phyloP scores from a whole-genome alignment of 2,797 vertebrate genomes.

The Danionella dracula region DNA sequence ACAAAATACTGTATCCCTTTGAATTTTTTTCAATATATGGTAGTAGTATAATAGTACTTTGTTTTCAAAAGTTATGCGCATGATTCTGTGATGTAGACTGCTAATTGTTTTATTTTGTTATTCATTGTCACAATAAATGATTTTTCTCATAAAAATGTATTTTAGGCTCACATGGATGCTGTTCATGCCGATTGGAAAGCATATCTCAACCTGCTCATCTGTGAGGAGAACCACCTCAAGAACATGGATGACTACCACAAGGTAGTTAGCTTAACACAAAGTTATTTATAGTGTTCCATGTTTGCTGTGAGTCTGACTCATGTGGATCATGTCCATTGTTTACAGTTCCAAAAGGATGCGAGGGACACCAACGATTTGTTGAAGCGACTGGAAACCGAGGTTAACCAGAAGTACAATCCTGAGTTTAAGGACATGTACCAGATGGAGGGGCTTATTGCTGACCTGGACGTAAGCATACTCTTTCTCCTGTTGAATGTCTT shows the following conservation, averaged over 20 bases:
- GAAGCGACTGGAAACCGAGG: constrained; percentile 81
- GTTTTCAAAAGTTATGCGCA: no score
- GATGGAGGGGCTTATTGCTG: constrained; percentile 80
- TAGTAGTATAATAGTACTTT: no score
- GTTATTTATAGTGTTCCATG: background rate
- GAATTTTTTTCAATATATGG: no score
- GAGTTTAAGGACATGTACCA: constrained; percentile 95
- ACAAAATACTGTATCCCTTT: no score
- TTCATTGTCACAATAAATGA: no score
- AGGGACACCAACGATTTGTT: constrained; percentile 88
- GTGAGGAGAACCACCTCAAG: constrained; percentile 97
- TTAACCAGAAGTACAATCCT: constrained; percentile 88
- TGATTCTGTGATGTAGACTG: no score
- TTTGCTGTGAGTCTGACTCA: background rate
- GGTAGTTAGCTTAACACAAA: constrained; percentile 51
- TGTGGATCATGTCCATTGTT: background rate
- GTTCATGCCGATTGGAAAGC: constrained; percentile 97
- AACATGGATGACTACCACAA: constrained; percentile 97
- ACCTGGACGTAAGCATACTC: constrained; percentile 80
- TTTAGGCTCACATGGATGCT: constrained; percentile 90
- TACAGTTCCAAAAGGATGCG: constrained; percentile 83
- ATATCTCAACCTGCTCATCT: constrained; percentile 96
- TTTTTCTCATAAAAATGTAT: no score
- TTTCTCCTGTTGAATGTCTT: background rate
- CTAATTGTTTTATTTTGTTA: no score